These are phyloP conservation scores for Synergus japonicus DNA, from an alignment of 2,888 invertebrate genomes.

Conservation along the genomic window DNA sequence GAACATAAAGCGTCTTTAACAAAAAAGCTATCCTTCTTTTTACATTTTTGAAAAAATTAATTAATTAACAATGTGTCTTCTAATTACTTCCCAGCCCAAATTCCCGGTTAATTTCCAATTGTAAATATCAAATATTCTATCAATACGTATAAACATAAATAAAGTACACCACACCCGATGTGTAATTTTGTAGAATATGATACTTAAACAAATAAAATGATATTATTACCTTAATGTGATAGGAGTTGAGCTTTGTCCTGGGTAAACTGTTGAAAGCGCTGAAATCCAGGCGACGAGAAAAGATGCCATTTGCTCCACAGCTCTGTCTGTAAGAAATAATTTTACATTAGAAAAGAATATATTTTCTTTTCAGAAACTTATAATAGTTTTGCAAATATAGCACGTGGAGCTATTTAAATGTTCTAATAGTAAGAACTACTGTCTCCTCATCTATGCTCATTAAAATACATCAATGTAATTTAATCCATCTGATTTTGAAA, in stretches of 20 bases:
- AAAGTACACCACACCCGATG: too few species aligned
- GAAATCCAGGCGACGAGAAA: conserved; percentile 95
- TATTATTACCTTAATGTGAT: conserved; percentile 96
- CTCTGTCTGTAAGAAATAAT: conserved; percentile 83
- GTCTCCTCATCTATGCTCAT: neutral
- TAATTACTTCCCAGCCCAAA: too few species aligned
- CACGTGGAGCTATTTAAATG: neutral
- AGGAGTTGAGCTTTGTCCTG: conserved; percentile 97
- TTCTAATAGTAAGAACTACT: neutral
- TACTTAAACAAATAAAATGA: neutral
- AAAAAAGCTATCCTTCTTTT: neutral
- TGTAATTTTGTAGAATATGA: neutral
- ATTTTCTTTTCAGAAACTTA: neutral
- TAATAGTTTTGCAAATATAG: neutral
- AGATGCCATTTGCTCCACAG: conserved; percentile 94
- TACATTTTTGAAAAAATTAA: too few species aligned
- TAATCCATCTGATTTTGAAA: neutral
- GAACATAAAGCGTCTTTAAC: neutral
- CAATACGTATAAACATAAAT: too few species aligned
- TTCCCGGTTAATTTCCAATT: too few species aligned
- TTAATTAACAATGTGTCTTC: too few species aligned
- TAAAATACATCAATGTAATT: neutral
- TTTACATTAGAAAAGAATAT: conserved; percentile 33
- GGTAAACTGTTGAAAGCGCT: conserved; percentile 96
- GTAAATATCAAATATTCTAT: too few species aligned